Conservation (phyloP, 37 sponge, comb jelly and placozoan species). For the Cladorhizidae sp. region DNA sequence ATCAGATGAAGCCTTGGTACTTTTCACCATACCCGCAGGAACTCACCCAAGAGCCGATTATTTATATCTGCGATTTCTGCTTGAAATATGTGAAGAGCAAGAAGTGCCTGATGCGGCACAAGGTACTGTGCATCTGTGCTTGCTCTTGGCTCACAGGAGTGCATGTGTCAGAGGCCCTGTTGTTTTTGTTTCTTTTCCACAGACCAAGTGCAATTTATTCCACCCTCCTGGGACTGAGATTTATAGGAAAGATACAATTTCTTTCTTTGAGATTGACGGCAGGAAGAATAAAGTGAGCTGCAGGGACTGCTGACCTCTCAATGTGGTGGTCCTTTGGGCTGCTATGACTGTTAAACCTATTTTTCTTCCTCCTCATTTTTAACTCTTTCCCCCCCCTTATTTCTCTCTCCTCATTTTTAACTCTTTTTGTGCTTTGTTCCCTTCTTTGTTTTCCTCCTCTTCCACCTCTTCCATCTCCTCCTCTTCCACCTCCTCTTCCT, state of each 20-base stretch:
- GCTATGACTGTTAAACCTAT: not conserved
- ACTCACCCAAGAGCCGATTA: conserved; percentile 78
- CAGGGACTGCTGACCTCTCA: not conserved
- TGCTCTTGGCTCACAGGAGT: not conserved
- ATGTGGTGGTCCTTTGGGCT: no score
- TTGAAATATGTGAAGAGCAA: conserved; percentile 92
- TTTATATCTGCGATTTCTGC: conserved; percentile 99
- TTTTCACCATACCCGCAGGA: conserved; percentile 98
- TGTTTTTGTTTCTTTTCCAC: conserved; percentile 3
- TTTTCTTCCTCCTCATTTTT: no score
- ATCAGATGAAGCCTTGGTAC: conserved; percentile 96
- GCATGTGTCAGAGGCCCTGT: not conserved
- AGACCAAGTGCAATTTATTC: conserved; percentile 91
- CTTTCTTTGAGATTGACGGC: conserved; percentile 99
- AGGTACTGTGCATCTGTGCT: conserved; percentile 45
- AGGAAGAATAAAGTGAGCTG: conserved; percentile 90
- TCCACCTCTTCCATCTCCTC: not conserved
- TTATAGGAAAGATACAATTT: conserved; percentile 90
- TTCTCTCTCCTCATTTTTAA: no score
- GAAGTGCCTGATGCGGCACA: conserved; percentile 86
- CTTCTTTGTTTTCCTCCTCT: no score
- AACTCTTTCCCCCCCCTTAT: not conserved
- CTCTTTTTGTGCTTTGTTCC: no score
- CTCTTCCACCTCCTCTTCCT: not conserved
- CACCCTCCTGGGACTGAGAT: conserved; percentile 99